phyloP scores from a whole-genome alignment of 2,888 invertebrate species.

The Drosophila ochracea region DNA sequence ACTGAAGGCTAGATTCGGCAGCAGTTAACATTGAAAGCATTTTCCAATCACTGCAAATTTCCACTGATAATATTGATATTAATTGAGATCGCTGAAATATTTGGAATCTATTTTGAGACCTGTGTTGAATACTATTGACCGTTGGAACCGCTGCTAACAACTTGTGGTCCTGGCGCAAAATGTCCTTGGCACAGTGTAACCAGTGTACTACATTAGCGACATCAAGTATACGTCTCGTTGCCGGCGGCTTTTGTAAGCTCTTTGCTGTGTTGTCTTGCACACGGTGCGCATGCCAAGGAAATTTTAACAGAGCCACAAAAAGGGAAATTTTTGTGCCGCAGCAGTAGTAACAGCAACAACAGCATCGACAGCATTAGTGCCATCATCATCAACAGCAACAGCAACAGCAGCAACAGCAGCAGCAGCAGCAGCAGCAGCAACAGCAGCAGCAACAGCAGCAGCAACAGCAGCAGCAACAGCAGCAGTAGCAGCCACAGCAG shows the following conservation, averaged over 20 bases:
- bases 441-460: constrained; percentile 25
- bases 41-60: not conserved
- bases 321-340: constrained; percentile 72
- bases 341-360: constrained; percentile 42
- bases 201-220: constrained; percentile 3
- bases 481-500: constrained; percentile 37
- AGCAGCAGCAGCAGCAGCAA: constrained; percentile 25
- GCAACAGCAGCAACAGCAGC: constrained; percentile 20
- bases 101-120: constrained; percentile 13
- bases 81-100: not conserved
- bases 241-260: constrained; percentile 34
- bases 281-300: constrained; percentile 77
- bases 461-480: constrained; percentile 25
- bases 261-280: constrained; percentile 12
- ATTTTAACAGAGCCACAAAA: constrained; percentile 65
- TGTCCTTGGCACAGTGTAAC: constrained; percentile 28
- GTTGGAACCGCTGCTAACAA: constrained; percentile 32
- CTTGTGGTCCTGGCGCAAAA: constrained; percentile 12
- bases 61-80: not conserved
- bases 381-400: constrained; percentile 14
- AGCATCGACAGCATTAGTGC: constrained; percentile 18
- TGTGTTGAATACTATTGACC: constrained; percentile 3
- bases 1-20: not conserved
- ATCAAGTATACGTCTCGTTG: constrained; percentile 56
- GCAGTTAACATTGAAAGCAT: not conserved